These are phyloP conservation scores for Emys orbicularis DNA, from an alignment of 2,797 vertebrate genomes.

Conservation along the genomic window DNA sequence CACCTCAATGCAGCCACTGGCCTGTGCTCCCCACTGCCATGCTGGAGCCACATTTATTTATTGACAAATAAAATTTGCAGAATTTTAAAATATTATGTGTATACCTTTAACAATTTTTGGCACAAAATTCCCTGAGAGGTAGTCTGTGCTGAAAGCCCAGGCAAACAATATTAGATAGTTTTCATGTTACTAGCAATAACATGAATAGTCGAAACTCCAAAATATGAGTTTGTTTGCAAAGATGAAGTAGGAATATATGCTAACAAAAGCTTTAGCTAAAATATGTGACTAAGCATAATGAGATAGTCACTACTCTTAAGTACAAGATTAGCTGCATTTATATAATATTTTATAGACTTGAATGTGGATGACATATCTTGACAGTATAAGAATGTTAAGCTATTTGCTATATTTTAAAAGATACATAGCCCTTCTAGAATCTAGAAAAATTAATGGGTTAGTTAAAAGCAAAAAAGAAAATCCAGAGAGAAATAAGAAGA, in stretches of 20 bases:
- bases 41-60: too few species aligned
- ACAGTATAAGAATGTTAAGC: constrained; percentile 25
- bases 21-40: too few species aligned
- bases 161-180: background rate
- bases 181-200: background rate
- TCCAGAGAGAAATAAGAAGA: background rate
- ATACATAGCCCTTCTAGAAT: constrained; percentile 1
- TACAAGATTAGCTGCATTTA: background rate
- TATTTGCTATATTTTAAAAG: background rate
- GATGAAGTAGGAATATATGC: background rate
- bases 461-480: background rate
- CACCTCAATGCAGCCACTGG: too few species aligned
- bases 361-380: background rate
- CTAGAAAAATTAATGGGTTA: background rate
- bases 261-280: background rate
- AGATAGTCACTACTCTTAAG: background rate
- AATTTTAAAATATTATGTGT: too few species aligned
- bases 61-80: too few species aligned
- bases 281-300: background rate
- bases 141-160: background rate
- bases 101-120: too few species aligned
- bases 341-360: background rate
- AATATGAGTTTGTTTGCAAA: background rate
- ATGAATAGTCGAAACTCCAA: background rate
- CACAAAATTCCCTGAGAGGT: too few species aligned